phyloP scores from a whole-genome alignment of 2,888 invertebrate species.

The Peribatodes rhomboidaria region DNA sequence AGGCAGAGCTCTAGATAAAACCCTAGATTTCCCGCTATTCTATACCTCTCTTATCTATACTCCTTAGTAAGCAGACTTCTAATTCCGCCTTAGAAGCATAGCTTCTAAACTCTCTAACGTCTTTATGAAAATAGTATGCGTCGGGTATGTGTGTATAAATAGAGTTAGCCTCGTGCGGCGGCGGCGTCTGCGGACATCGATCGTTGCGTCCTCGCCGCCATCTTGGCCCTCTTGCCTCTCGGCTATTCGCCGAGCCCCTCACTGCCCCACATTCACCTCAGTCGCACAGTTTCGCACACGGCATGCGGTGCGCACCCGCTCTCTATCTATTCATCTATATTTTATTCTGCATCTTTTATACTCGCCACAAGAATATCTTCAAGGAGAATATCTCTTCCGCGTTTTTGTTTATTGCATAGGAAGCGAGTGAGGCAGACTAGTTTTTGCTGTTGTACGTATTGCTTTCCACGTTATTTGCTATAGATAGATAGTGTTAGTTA shows the following conservation, averaged over 20 bases:
- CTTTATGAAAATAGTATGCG: conserved; percentile 76
- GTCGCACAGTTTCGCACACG: conserved; percentile 78
- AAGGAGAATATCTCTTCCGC: conserved; percentile 56
- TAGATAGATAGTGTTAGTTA: conserved; percentile 8
- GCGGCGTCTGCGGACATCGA: conserved; percentile 83
- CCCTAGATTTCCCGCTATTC: background rate
- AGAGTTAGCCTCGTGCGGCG: conserved; percentile 79
- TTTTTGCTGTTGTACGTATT: conserved; percentile 13
- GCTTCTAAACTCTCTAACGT: conserved; percentile 58
- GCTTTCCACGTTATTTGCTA: conserved; percentile 19
- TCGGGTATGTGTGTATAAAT: conserved; percentile 72
- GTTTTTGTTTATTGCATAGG: conserved; percentile 45
- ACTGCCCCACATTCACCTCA: conserved; percentile 84
- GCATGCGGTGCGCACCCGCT: conserved; percentile 54
- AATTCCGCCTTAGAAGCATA: conserved; percentile 34
- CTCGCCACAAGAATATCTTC: conserved; percentile 58
- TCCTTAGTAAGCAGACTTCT: conserved; percentile 1
- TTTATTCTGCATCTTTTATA: conserved; percentile 42
- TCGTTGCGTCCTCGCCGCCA: conserved; percentile 85
- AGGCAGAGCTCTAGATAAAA: too few relatives aligned
- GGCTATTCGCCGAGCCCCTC: conserved; percentile 76
- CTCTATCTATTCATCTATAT: conserved; percentile 25
- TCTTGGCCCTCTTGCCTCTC: conserved; percentile 85
- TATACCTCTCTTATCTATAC: background rate
- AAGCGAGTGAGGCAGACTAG: conserved; percentile 23